A percentile compares a stretch with the other conserved stretches of the same genome.
Evolutionary conservation across 2,888 invertebrate genomes (phyloP).

Genomic region (Agonopterix subpropinquella): DNA sequence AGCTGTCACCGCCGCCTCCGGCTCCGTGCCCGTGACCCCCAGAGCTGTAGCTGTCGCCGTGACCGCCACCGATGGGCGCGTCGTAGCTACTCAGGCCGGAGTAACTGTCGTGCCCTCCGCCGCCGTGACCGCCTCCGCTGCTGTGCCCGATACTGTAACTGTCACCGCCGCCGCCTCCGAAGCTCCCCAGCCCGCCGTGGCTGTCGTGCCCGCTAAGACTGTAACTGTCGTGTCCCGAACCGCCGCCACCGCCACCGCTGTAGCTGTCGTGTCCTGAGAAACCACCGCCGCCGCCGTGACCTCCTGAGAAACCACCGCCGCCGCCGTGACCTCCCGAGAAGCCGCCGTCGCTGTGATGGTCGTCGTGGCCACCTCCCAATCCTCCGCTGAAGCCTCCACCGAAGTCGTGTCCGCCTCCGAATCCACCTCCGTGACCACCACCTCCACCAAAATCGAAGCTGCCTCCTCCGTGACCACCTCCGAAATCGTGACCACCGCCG

Average conservation of each 20-base stretch:
- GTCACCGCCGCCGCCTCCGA: constrained; percentile 19
- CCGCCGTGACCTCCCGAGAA: constrained; percentile 22
- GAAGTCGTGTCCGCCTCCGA: constrained; percentile 16
- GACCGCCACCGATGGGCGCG: constrained; percentile 12
- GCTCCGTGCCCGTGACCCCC: constrained; percentile 21
- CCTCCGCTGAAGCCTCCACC: constrained; percentile 21
- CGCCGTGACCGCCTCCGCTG: constrained; percentile 21
- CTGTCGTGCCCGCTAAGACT: constrained; percentile 18
- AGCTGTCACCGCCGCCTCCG: constrained; percentile 25
- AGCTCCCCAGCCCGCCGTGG: constrained; percentile 18
- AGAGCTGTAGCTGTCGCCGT: constrained; percentile 18
- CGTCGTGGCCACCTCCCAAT: constrained; percentile 24
- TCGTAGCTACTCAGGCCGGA: constrained; percentile 17
- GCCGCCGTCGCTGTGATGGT: constrained; percentile 16
- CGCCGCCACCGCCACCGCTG: constrained; percentile 13
- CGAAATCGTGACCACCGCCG: constrained; percentile 22
- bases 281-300: constrained; percentile 18
- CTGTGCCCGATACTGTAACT: constrained; percentile 13
- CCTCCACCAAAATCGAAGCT: constrained; percentile 22
- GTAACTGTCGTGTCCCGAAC: constrained; percentile 12
- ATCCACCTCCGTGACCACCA: constrained; percentile 25
- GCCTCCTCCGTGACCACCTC: constrained; percentile 21
- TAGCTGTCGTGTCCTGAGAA: constrained; percentile 19
- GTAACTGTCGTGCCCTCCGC: constrained; percentile 15
- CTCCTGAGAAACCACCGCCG: constrained; percentile 18